These are phyloP conservation scores for Benitochromis conjunctus DNA, from an alignment of 2,113 vertebrate species.

Conservation along the genomic window DNA sequence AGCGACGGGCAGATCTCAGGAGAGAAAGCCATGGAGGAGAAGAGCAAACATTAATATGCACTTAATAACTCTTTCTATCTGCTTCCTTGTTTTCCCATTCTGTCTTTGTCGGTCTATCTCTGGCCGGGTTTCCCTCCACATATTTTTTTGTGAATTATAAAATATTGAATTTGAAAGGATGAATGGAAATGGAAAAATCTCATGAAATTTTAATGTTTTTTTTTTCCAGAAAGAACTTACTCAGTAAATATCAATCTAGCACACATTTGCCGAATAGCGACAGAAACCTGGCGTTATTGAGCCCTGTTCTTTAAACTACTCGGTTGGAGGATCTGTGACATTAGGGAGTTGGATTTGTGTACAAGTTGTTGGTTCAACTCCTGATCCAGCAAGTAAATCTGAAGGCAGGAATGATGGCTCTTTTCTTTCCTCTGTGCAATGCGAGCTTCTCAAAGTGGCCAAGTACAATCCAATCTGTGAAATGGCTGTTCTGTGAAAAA, in stretches of 20 bases:
- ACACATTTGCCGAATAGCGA: not conserved
- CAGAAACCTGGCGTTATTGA: not conserved
- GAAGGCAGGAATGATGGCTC: not conserved
- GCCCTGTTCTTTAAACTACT: not conserved
- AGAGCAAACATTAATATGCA: constrained; percentile 69
- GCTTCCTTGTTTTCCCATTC: constrained; percentile 3
- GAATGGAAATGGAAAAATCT: constrained; percentile 11
- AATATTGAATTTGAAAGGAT: constrained; percentile 32
- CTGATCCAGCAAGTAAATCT: not conserved
- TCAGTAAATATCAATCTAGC: not conserved
- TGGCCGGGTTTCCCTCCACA: not conserved
- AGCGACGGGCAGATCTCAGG: constrained; percentile 43
- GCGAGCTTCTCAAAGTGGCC: not conserved
- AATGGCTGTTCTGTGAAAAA: not conserved
- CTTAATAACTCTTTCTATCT: constrained; percentile 56
- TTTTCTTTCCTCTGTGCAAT: not conserved
- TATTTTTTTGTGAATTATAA: not conserved
- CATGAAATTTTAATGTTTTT: not conserved
- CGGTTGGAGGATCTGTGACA: not conserved
- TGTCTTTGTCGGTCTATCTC: constrained; percentile 6
- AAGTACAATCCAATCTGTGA: not conserved
- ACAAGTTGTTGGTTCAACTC: not conserved
- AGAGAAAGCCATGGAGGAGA: constrained; percentile 38
- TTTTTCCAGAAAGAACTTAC: not conserved
- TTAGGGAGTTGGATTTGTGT: not conserved